Conservation (phyloP, 1,140 invertebrate genomes). For the Anthonomus grandis region DNA sequence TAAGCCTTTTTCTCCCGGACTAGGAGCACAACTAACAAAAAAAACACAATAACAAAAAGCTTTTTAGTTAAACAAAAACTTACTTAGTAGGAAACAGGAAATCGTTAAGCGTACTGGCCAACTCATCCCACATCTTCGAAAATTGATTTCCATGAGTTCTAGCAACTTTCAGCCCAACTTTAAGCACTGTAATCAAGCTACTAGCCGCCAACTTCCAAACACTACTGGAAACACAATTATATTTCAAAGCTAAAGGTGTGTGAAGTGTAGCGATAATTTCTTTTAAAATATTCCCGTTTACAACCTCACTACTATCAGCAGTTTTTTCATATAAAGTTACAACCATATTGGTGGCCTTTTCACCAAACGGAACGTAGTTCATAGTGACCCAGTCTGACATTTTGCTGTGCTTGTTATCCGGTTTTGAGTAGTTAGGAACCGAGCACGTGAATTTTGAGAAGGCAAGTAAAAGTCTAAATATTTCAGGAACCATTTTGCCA, state of each 20-base stretch:
- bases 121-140: constrained; percentile 74
- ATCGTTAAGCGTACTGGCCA: constrained; percentile 83
- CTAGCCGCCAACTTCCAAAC: constrained; percentile 86
- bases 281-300: constrained; percentile 72
- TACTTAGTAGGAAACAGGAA: constrained; percentile 84
- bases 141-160: constrained; percentile 71
- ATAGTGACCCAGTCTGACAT: constrained; percentile 72
- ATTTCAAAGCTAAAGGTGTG: constrained; percentile 77
- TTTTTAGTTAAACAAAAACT: constrained; percentile 18
- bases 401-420: constrained; percentile 53
- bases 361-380: constrained; percentile 87
- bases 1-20: constrained; percentile 64
- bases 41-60: not conserved
- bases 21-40: constrained; percentile 51
- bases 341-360: constrained; percentile 77
- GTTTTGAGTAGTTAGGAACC: constrained; percentile 62
- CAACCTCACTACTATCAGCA: constrained; percentile 68
- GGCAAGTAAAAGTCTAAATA: constrained; percentile 75
- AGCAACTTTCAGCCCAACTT: constrained; percentile 82
- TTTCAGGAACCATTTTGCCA: constrained; percentile 68
- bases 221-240: constrained; percentile 73
- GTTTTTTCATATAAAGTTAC: constrained; percentile 81
- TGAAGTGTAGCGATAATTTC: constrained; percentile 74
- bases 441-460: constrained; percentile 72
- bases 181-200: constrained; percentile 75